Percentiles rank a stretch among this genome's conserved stretches.
Conservation (phyloP, 2,113 vertebrate species). For the Ornithorhynchus anatinus region DNA sequence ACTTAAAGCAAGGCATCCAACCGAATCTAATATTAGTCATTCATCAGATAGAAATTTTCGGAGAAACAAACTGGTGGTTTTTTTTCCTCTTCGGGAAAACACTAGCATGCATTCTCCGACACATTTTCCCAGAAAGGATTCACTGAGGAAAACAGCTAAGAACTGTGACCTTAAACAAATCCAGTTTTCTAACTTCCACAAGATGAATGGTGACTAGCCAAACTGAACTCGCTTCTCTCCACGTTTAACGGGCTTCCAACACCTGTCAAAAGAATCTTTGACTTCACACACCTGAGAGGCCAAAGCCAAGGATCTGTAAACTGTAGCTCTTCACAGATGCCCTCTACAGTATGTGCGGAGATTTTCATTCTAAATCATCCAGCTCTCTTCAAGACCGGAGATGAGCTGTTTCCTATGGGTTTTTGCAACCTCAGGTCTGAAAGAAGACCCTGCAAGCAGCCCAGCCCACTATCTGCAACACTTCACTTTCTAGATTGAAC, state of each 20-base stretch:
- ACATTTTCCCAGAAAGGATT: constrained; percentile 8
- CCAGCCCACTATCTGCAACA: constrained; percentile 50
- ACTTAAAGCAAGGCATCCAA: constrained; percentile 20
- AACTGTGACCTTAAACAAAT: constrained; percentile 47
- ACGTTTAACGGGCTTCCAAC: too few species aligned
- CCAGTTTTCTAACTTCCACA: constrained; percentile 14
- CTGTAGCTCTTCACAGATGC: background rate
- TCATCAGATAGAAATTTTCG: constrained; percentile 36
- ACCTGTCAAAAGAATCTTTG: constrained; percentile 24
- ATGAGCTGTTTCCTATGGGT: constrained; percentile 39
- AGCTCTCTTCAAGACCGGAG: background rate
- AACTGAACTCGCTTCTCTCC: too few species aligned
- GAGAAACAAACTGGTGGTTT: constrained; percentile 33
- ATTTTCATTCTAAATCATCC: constrained; percentile 45
- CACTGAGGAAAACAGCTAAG: constrained; percentile 26
- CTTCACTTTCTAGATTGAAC: constrained; percentile 49
- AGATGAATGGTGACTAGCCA: background rate
- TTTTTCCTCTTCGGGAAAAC: constrained; percentile 18
- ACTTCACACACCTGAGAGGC: constrained; percentile 13
- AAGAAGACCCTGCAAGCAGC: constrained; percentile 26
- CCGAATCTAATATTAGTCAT: constrained; percentile 38
- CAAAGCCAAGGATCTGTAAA: background rate
- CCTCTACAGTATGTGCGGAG: constrained; percentile 6
- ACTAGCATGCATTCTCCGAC: constrained; percentile 12
- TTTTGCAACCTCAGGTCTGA: constrained; percentile 51